Evolutionary conservation across 2,113 vertebrate genomes (phyloP).

Genomic region (Eonycteris spelaea): DNA sequence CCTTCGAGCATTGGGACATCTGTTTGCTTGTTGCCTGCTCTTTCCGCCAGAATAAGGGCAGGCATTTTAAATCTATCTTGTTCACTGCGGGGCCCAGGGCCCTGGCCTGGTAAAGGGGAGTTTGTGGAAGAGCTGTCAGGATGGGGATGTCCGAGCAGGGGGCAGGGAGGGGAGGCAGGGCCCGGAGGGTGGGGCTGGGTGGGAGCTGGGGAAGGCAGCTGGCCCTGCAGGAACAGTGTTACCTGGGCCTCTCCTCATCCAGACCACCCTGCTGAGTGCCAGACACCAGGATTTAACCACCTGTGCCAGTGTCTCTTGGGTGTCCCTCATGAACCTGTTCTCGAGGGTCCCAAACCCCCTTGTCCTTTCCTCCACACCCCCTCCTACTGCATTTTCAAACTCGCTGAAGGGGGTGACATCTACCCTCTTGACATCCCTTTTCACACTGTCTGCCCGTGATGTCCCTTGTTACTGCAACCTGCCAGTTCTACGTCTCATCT

Average conservation of each 20-base stretch:
- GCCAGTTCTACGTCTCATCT: background rate
- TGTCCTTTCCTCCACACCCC: background rate
- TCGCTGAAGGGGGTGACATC: background rate
- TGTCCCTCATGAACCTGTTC: background rate
- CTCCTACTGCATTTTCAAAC: background rate
- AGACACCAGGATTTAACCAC: background rate
- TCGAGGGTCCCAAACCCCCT: background rate
- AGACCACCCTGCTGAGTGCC: background rate
- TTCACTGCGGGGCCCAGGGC: background rate
- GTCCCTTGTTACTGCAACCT: background rate
- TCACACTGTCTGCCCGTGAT: accelerated
- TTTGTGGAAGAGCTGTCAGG: background rate
- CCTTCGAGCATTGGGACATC: background rate
- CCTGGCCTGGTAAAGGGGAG: background rate
- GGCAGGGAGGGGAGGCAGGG: background rate
- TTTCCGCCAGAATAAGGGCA: background rate
- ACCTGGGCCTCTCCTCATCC: background rate
- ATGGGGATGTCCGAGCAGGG: background rate
- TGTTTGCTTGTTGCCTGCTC: background rate
- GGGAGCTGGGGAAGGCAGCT: background rate
- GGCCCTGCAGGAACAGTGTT: background rate
- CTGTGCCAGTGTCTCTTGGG: accelerated
- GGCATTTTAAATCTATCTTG: background rate
- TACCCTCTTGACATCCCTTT: background rate
- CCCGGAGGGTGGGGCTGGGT: background rate